Conservation (phyloP, 2,888 invertebrate genomes). For the Aleiodes alternator region DNA sequence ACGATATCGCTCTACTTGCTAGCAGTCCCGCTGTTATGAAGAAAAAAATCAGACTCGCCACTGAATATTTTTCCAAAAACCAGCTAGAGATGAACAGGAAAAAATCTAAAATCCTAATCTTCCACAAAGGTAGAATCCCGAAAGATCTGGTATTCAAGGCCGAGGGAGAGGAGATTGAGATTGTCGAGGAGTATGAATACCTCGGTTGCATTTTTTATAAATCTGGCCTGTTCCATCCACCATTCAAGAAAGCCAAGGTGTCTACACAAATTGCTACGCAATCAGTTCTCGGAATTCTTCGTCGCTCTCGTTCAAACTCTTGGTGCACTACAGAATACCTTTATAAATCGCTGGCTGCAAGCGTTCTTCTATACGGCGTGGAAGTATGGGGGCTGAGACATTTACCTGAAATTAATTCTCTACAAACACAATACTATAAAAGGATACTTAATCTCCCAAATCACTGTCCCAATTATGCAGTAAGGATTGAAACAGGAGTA, state of each 20-base stretch:
- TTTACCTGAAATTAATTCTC: not conserved
- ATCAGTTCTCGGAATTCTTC: not conserved
- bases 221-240: no score
- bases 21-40: not conserved
- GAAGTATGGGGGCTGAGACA: constrained; percentile 5
- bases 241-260: no score
- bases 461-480: not conserved
- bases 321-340: not conserved
- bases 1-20: not conserved
- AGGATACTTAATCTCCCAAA: not conserved
- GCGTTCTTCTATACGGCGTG: not conserved
- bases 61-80: not conserved
- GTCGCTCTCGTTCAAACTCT: not conserved
- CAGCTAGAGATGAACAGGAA: not conserved
- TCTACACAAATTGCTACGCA: not conserved
- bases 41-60: not conserved
- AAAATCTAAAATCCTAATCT: not conserved
- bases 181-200: not conserved
- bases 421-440: constrained; percentile 7
- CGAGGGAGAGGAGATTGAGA: not conserved
- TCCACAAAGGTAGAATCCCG: not conserved
- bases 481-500: not conserved
- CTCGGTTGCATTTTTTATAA: not conserved
- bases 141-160: not conserved
- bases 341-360: not conserved